phyloP scores from a whole-genome alignment of 2,113 vertebrate genomes.

The Onychostoma macrolepis region DNA sequence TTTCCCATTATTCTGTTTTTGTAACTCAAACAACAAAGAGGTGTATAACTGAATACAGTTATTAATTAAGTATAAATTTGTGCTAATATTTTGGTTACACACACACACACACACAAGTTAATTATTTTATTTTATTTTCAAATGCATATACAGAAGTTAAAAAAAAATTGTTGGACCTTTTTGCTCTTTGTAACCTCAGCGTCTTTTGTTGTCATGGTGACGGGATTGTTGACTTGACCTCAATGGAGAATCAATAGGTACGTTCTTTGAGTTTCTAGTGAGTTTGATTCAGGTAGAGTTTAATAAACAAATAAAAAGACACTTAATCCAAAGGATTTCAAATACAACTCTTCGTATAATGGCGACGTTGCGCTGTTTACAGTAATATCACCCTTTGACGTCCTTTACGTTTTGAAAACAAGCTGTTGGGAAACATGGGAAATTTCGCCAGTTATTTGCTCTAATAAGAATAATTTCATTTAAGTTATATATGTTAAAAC shows the following conservation, averaged over 20 bases:
- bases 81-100: too few relatives aligned
- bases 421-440: not conserved
- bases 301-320: not conserved
- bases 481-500: not conserved
- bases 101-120: too few relatives aligned
- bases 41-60: not conserved
- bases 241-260: not conserved
- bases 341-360: not conserved
- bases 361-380: not conserved
- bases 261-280: not conserved
- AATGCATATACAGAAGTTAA: too few relatives aligned
- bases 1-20: not conserved
- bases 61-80: too few relatives aligned
- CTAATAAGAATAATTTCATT: not conserved
- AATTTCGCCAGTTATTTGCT: not conserved
- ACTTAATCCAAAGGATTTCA: not conserved
- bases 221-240: slow-evolving; percentile 27
- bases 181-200: not conserved
- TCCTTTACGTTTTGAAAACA: not conserved
- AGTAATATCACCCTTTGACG: not conserved
- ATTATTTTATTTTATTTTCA: too few relatives aligned
- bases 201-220: slow-evolving; percentile 37
- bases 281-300: not conserved
- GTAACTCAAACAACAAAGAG: not conserved
- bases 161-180: not conserved